Evolutionary conservation across 2,797 vertebrate species (phyloP).

Genomic region (Helicolenus hilgendorfi): DNA sequence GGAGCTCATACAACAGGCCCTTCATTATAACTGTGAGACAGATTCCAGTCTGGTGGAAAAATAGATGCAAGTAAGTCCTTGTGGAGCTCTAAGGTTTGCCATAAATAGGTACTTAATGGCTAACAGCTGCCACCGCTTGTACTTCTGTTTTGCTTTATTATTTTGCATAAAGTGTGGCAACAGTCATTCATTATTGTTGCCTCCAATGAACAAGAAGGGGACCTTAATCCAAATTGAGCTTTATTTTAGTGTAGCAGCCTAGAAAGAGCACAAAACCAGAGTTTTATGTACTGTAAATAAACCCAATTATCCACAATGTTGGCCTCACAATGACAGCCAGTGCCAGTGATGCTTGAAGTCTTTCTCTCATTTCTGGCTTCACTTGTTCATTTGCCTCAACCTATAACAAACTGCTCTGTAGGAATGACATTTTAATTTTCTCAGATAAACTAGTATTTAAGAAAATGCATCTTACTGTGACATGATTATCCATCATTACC

Average conservation of each 20-base stretch:
- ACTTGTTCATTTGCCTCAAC: constrained; percentile 34
- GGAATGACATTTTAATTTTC: constrained; percentile 13
- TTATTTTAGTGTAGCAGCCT: constrained; percentile 16
- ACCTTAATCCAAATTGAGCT: constrained; percentile 8
- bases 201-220: constrained; percentile 36
- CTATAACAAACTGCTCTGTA: not conserved
- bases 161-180: constrained; percentile 56
- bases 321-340: constrained; percentile 17
- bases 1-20: not conserved
- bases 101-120: constrained; percentile 67
- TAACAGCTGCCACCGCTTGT: constrained; percentile 50
- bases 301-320: constrained; percentile 41
- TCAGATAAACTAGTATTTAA: constrained; percentile 9
- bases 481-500: constrained; percentile 32
- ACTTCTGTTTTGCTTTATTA: constrained; percentile 59
- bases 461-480: constrained; percentile 3
- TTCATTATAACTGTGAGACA: constrained; percentile 47
- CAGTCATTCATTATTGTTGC: constrained; percentile 32
- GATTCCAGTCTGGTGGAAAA: constrained; percentile 53
- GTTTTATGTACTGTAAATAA: constrained; percentile 51
- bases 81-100: constrained; percentile 56
- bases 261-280: constrained; percentile 32
- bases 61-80: constrained; percentile 46
- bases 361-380: constrained; percentile 34
- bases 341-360: constrained; percentile 31